phyloP scores from a whole-genome alignment of 2,888 invertebrate species.

The Chaitophorus viminalis region DNA sequence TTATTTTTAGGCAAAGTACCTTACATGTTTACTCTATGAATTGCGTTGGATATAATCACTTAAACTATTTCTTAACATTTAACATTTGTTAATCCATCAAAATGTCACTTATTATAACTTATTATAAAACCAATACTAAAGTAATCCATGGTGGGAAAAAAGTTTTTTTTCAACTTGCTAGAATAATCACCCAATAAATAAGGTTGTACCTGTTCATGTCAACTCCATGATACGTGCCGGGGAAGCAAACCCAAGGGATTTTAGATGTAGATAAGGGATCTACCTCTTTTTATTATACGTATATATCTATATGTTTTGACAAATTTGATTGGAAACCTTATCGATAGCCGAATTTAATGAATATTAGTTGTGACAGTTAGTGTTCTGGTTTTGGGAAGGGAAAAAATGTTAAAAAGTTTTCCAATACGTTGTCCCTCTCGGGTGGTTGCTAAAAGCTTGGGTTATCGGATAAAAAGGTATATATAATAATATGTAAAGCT shows the following conservation, averaged over 20 bases:
- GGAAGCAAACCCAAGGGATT: constrained; percentile 14
- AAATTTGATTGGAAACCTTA: constrained; percentile 25
- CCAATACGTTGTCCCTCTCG: neutral
- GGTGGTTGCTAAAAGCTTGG: neutral
- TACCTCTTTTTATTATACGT: constrained; percentile 20
- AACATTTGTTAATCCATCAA: constrained; percentile 20
- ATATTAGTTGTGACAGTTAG: constrained; percentile 35
- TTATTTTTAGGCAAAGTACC: neutral
- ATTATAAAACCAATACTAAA: constrained; percentile 1
- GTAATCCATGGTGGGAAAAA: neutral
- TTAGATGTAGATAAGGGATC: neutral
- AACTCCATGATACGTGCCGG: constrained; percentile 17
- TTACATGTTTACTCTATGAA: neutral
- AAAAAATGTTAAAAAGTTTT: constrained; percentile 28
- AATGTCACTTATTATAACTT: neutral
- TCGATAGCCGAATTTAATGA: constrained; percentile 31
- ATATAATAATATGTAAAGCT: constrained; percentile 14
- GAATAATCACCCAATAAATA: constrained; percentile 38
- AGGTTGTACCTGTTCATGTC: constrained; percentile 1
- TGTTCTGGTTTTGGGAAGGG: constrained; percentile 1
- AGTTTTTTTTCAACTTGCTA: constrained; percentile 16
- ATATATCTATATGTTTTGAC: constrained; percentile 23
- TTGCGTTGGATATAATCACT: neutral
- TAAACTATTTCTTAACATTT: constrained; percentile 6
- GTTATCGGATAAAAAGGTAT: neutral